These are phyloP conservation scores for Barnardius zonarius DNA, from an alignment of 2,113 vertebrate genomes.

Conservation along the genomic window DNA sequence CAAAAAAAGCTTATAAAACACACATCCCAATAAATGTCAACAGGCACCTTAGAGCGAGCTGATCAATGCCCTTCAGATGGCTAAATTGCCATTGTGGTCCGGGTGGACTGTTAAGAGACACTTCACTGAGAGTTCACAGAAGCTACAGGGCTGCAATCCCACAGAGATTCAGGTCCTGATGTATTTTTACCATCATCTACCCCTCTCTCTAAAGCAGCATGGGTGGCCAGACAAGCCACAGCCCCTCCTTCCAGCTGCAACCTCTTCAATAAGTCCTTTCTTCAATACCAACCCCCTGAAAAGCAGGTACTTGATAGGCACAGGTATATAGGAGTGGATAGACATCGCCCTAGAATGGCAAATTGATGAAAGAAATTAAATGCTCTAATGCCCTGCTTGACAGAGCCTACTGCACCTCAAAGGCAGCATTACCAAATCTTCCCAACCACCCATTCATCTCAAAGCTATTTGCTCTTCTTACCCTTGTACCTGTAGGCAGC, in stretches of 20 bases:
- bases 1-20: not conserved
- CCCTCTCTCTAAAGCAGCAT: not conserved
- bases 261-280: not conserved
- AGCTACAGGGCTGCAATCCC: not conserved
- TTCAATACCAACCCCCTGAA: rapidly evolving
- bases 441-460: not conserved
- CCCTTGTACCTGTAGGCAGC: not conserved
- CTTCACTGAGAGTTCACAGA: not conserved
- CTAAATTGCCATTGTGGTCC: not conserved
- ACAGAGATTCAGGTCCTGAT: not conserved
- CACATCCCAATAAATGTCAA: not conserved
- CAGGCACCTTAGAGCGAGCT: not conserved
- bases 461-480: not conserved
- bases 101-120: not conserved
- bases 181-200: not conserved
- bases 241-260: not conserved
- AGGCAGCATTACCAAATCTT: rapidly evolving
- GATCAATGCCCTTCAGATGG: not conserved
- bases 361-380: not conserved
- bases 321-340: not conserved
- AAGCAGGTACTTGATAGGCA: not conserved
- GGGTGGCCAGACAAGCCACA: not conserved
- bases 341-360: not conserved
- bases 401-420: rapidly evolving
- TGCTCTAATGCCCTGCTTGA: rapidly evolving